A percentile compares a stretch with the other conserved stretches of the same genome.
Conservation (phyloP, 2,888 invertebrate species). For the Leuctra nigra region DNA sequence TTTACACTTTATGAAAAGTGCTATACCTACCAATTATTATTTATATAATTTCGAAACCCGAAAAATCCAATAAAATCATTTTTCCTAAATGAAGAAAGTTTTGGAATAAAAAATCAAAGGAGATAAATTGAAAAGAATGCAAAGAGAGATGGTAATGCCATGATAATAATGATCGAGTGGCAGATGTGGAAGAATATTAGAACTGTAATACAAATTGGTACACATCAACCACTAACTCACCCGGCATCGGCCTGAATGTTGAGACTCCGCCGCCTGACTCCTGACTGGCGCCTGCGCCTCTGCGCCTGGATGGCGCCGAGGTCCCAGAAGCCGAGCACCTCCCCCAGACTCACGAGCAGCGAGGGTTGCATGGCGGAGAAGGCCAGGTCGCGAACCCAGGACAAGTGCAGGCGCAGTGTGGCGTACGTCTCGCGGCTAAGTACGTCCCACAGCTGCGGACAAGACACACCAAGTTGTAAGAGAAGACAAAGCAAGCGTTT, state of each 20-base stretch:
- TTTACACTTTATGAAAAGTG: too few relatives aligned
- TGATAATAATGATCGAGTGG: too few relatives aligned
- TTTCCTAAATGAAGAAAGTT: too few relatives aligned
- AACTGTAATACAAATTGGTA: neutral
- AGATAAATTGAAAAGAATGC: too few relatives aligned
- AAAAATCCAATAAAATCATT: too few relatives aligned
- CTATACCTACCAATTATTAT: too few relatives aligned
- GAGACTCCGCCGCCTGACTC: neutral
- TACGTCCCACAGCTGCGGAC: conserved; percentile 48
- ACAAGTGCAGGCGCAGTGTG: conserved; percentile 47
- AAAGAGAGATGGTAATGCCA: too few relatives aligned
- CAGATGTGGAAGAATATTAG: too few relatives aligned
- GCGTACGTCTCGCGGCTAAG: conserved; percentile 40
- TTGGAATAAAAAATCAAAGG: too few relatives aligned
- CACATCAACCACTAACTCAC: neutral
- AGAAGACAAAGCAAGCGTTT: too few relatives aligned
- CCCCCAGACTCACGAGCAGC: conserved; percentile 49
- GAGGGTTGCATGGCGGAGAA: conserved; percentile 47
- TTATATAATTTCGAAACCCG: too few relatives aligned
- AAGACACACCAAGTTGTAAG: too few relatives aligned
- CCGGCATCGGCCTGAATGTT: neutral
- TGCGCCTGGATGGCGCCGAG: conserved; percentile 36
- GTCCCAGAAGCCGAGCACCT: conserved; percentile 56
- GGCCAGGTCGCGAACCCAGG: conserved; percentile 45
- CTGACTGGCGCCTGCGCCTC: neutral